phyloP scores from a whole-genome alignment of 2,797 vertebrate genomes.

The Chiloscyllium punctatum region DNA sequence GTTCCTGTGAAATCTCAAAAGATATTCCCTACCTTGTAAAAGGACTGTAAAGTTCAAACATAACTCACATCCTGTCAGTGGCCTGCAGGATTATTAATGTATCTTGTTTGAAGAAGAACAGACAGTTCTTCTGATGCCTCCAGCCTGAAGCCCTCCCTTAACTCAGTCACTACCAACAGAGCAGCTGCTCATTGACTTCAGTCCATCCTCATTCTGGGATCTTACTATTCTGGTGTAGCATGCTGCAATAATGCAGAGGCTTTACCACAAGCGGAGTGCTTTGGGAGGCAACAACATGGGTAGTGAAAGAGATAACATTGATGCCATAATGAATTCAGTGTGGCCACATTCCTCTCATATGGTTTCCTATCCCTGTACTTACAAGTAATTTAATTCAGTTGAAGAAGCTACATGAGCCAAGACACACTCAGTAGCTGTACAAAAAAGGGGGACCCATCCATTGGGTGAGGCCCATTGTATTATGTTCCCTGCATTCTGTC shows the following conservation, averaged over 20 bases:
- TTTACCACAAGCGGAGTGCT: not conserved
- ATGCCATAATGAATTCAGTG: not conserved
- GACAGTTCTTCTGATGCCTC: not conserved
- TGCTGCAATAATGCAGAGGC: not conserved
- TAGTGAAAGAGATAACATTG: not conserved
- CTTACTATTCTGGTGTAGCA: not conserved
- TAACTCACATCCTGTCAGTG: not conserved
- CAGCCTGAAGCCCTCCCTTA: not conserved
- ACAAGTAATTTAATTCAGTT: no score
- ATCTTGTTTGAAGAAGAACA: constrained; percentile 20
- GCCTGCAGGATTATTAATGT: not conserved
- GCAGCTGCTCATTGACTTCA: not conserved
- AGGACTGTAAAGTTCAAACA: not conserved
- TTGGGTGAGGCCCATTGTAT: not conserved
- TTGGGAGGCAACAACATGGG: not conserved
- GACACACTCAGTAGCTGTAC: not conserved
- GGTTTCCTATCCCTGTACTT: not conserved
- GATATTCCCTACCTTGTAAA: constrained; percentile 3
- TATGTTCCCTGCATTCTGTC: no score
- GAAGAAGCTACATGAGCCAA: not conserved
- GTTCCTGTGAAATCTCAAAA: constrained; percentile 1
- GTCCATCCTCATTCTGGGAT: not conserved
- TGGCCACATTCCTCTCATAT: not conserved
- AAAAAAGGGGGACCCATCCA: not conserved
- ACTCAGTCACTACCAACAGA: not conserved